These are phyloP conservation scores for Drosophila conformis DNA, from an alignment of 2,888 invertebrate species.

Conservation along the genomic window DNA sequence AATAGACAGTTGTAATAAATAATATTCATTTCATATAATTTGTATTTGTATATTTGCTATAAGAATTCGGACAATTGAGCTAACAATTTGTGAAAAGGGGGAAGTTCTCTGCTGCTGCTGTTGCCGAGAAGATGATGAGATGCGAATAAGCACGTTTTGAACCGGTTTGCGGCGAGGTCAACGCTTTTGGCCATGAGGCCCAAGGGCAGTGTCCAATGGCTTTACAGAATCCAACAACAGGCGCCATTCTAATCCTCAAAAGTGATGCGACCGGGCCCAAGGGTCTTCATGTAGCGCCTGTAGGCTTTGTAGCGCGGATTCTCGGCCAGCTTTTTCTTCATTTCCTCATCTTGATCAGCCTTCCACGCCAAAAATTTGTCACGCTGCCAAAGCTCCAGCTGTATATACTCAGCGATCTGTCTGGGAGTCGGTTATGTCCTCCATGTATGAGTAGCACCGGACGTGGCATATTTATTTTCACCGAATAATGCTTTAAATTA, in stretches of 20 bases:
- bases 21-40: constrained; percentile 25
- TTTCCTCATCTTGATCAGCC: constrained; percentile 92
- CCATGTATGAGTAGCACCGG: no score
- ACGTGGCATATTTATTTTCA: no score
- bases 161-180: constrained; percentile 68
- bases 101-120: constrained; percentile 11
- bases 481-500: no score
- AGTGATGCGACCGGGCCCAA: constrained; percentile 95
- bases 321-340: constrained; percentile 93
- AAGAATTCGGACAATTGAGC: constrained; percentile 55
- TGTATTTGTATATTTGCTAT: constrained; percentile 51
- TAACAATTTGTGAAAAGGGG: constrained; percentile 33
- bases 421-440: constrained; percentile 56
- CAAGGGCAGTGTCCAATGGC: constrained; percentile 40
- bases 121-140: constrained; percentile 14
- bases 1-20: constrained; percentile 11
- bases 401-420: constrained; percentile 90
- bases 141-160: constrained; percentile 57
- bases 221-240: constrained; percentile 42
- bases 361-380: constrained; percentile 93
- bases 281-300: constrained; percentile 94
- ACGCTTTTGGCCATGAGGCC: constrained; percentile 45
- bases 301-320: constrained; percentile 95
- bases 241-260: constrained; percentile 89
- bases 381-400: constrained; percentile 92